Evolutionary conservation across 2,113 vertebrate genomes (phyloP).

Genomic region (Cyanistes caeruleus): DNA sequence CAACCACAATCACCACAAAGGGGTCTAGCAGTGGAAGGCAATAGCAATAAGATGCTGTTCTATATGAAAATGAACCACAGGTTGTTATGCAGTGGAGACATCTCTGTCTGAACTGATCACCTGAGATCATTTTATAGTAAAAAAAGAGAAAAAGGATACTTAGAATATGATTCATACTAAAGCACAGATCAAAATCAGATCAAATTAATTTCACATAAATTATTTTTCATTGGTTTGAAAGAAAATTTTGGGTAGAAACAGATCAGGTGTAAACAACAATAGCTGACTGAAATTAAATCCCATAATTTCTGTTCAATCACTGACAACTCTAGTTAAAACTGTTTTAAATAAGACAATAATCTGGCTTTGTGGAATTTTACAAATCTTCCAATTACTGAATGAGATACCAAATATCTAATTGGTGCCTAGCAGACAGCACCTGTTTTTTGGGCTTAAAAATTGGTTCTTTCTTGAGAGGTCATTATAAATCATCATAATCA

Average conservation of each 20-base stretch:
- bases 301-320: not conserved
- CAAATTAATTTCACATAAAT: not conserved
- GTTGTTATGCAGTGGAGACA: not conserved
- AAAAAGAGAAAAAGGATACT: not conserved
- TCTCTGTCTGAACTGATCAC: not conserved
- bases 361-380: not conserved
- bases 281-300: not conserved
- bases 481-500: not conserved
- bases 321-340: not conserved
- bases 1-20: not conserved
- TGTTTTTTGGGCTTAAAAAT: not conserved
- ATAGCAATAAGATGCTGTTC: not conserved
- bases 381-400: not conserved
- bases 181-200: not conserved
- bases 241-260: not conserved
- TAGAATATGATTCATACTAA: not conserved
- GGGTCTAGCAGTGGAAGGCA: not conserved
- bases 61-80: fast-evolving
- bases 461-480: not conserved
- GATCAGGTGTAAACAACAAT: not conserved
- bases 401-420: not conserved
- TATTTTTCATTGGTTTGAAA: not conserved
- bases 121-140: not conserved
- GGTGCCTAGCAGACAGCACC: not conserved
- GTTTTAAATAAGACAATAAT: not conserved